Evolutionary conservation across 2,888 invertebrate species (phyloP).

Genomic region (Dastarcus helophoroides): DNA sequence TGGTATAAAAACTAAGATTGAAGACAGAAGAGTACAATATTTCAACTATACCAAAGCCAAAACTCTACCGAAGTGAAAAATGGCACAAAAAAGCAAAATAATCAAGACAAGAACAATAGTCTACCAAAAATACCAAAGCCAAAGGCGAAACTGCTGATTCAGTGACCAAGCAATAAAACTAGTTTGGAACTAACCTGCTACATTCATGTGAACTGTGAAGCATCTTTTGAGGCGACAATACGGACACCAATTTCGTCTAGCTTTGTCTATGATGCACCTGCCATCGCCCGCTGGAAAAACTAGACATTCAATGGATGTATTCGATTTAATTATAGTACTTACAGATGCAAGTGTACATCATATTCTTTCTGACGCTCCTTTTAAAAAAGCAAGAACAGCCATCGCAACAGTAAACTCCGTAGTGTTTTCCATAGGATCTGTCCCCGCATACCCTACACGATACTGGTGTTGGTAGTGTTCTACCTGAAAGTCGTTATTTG

Average conservation of each 20-base stretch:
- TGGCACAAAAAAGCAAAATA: no score
- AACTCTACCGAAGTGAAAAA: no score
- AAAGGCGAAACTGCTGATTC: no score
- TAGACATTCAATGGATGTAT: neutral
- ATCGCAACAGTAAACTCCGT: slow-evolving; percentile 76
- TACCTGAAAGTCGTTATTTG: no score
- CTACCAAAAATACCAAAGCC: no score
- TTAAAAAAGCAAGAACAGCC: slow-evolving; percentile 88
- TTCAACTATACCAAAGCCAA: no score
- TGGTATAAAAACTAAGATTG: no score
- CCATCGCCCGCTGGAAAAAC: slow-evolving; percentile 52
- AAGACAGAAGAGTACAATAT: no score
- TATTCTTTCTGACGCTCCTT: slow-evolving; percentile 62
- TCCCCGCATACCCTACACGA: slow-evolving; percentile 73
- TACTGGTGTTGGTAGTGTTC: slow-evolving; percentile 51
- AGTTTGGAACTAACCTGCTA: slow-evolving; percentile 44
- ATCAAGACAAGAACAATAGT: no score
- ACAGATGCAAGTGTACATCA: slow-evolving; percentile 69
- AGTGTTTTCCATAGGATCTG: slow-evolving; percentile 73
- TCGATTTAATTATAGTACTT: slow-evolving; percentile 28
- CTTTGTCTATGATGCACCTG: slow-evolving; percentile 66
- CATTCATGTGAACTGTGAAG: slow-evolving; percentile 66
- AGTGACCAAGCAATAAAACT: slow-evolving; percentile 1
- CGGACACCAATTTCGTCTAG: slow-evolving; percentile 79
- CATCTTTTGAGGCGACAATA: slow-evolving; percentile 71